Conservation (phyloP, 2,797 vertebrate species). For the Aplochiton taeniatus region DNA sequence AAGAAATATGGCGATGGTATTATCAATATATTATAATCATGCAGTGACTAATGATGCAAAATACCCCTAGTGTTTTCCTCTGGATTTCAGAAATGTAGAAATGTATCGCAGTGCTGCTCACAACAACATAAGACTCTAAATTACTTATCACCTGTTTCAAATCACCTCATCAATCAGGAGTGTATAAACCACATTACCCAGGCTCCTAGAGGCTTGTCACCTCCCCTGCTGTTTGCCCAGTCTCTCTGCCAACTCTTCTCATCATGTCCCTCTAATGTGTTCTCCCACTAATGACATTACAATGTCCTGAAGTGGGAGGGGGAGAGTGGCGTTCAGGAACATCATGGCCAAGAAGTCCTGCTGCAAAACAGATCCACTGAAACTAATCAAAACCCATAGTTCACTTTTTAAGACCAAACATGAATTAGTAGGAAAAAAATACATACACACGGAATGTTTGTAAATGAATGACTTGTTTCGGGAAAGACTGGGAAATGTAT, state of each 20-base stretch:
- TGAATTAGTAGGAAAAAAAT: not conserved
- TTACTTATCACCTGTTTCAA: slow-evolving; percentile 48
- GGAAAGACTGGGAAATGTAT: too few relatives aligned
- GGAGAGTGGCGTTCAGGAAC: not conserved
- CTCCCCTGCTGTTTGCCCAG: slow-evolving; percentile 38
- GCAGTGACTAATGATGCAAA: not conserved
- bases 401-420: not conserved
- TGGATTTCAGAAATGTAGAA: slow-evolving; percentile 7
- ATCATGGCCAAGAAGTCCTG: slow-evolving; percentile 1
- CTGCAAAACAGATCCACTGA: not conserved
- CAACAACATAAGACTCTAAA: slow-evolving; percentile 46
- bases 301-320: slow-evolving; percentile 20
- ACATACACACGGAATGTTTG: not conserved
- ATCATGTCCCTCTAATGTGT: slow-evolving; percentile 38
- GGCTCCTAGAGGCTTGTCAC: slow-evolving; percentile 35
- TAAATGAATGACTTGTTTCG: not conserved
- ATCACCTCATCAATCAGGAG: slow-evolving; percentile 55
- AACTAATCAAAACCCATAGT: not conserved
- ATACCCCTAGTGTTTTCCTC: slow-evolving; percentile 5
- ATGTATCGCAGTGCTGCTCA: slow-evolving; percentile 23
- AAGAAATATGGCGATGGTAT: too few relatives aligned
- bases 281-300: slow-evolving; percentile 45
- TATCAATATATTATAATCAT: too few relatives aligned
- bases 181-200: slow-evolving; percentile 41
- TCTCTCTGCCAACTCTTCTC: slow-evolving; percentile 35